Base-by-base conservation (phyloP, 1,140 invertebrate species). In the Aphaenogaster rudis region DNA sequence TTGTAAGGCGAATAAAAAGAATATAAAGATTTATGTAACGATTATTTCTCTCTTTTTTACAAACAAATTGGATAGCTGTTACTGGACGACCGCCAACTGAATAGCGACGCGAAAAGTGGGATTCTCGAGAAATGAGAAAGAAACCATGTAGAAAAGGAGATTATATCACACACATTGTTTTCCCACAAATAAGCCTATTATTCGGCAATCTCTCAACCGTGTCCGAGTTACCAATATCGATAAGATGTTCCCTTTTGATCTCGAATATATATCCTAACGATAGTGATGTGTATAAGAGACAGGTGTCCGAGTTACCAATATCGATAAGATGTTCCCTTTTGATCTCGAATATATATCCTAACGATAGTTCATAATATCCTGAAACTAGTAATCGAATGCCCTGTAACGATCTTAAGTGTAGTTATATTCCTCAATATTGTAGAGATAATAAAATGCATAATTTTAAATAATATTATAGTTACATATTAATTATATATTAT, bases 51-150 rank as follows among this genome's bases (percentile, higher is more conserved):
- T 28, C 15, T 59, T 74, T 71, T 72, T 45, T 33, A 45, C 21
- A 48, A 72, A 59, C 39, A 72, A 80, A 82, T 81, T 72, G 50
- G 17, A 72, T 48, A 28, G 21, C 9, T 50, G 21, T 81, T 82
- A 61, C 17, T 82, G 52, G 66, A 74, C 36, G 39, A 15, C 13
- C 8, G 78, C 48, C 63, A 69, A 67, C 48, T 42, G 9, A 33
- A 78, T 13, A 13, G 39, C 28, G 15, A 39, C 21, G 33, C n/a
- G 21, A 59, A 36, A 7, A 36, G n/a, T 13, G 4, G n/a, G 9
- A 33, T 33, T 45, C 9, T 52, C 15, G 57, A 57, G 21, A 59
- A 72, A 48, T 15, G 6, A 36, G 11, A 28, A 48, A 45, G 42
- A 50, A 69, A 64, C 28, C 45, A 39, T 21, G 52, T 50, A 72